Percentiles rank a stretch among this genome's conserved stretches.
phyloP scores from a whole-genome alignment of 2,888 invertebrate genomes.

The Vesta saturnalis region DNA sequence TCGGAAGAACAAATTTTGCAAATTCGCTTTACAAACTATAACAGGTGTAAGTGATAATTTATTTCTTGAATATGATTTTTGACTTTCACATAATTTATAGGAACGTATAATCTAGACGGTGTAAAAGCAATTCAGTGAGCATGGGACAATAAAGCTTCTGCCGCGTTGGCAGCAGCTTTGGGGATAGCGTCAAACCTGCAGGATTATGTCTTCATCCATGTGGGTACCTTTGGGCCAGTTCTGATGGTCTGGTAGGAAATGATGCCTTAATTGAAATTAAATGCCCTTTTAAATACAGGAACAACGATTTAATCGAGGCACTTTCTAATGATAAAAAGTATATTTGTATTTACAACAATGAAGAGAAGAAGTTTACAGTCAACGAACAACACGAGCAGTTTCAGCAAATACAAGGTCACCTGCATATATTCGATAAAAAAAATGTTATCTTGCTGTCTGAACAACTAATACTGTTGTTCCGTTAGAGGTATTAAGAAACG shows the following conservation, averaged over 20 bases:
- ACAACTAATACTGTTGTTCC: too few species aligned
- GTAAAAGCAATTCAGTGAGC: constrained; percentile 6
- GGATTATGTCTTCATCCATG: too few species aligned
- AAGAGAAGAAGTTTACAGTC: not conserved
- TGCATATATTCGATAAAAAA: constrained; percentile 12
- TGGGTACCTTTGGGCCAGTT: too few species aligned
- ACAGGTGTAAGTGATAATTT: constrained; percentile 4
- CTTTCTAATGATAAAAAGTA: constrained; percentile 8
- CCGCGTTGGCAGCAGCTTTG: not conserved
- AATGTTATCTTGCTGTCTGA: too few species aligned
- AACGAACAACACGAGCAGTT: constrained; percentile 15
- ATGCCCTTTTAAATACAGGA: constrained; percentile 25
- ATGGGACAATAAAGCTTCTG: constrained; percentile 2
- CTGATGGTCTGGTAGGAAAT: too few species aligned
- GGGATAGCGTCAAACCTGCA: not conserved
- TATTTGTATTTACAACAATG: not conserved
- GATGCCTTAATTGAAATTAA: constrained; percentile 32
- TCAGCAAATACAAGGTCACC: constrained; percentile 18
- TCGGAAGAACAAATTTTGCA: not conserved
- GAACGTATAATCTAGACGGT: constrained; percentile 10
- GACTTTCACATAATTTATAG: not conserved
- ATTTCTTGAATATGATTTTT: not conserved
- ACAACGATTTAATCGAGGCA: not conserved
- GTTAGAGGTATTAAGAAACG: too few species aligned
- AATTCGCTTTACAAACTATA: constrained; percentile 14